Base-by-base conservation (phyloP, 2,113 vertebrate species). In the Orycteropus afer region DNA sequence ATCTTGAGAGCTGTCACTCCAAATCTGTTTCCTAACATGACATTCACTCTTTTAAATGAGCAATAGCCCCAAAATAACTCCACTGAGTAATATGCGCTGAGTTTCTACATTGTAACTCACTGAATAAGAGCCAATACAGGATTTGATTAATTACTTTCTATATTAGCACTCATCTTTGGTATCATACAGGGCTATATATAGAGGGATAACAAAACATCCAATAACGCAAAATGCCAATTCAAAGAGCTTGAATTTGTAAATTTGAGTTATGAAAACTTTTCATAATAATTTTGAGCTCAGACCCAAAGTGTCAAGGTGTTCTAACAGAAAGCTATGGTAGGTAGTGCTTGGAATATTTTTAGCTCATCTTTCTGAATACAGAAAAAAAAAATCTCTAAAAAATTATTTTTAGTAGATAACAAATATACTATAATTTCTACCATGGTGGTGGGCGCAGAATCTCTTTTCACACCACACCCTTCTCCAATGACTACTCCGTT, bases 1-100 rank as follows among this genome's bases (percentile, higher is more conserved):
- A 49, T 88, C 67, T 9, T 71, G 51, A 93, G 29, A 93, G n/a
- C 25, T 91, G 63, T 76, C 84, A 65, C 8, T 84, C 20, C 47
- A 85, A 55, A 55, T 78, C 11, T 22, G 73, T 94, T 79, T 34
- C 40, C 42, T 67, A 63, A 93, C 18, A 9, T 55, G 51, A 53
- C 45, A 61, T 51, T 81, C 53, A 65, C 11, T 49, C 15, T 89
- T 90, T 59, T 15, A 73, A 81, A 69, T 83, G 71, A 91, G 89
- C 27, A 73, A 37, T 14, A 27, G 59, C 34, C 7, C 32, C 57
- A 59, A n/a, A 86, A 80, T 40, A 80, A 49, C 45, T 59, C 49
- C 71, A 80, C 3, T 5, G 42, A 96, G 53, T 40, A 49, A 55
- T 69, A 76, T 11, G 5, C 18, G 3, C 59, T 14, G 23, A 49